Evolutionary conservation across 2,888 invertebrate genomes (phyloP).

Genomic region (Cyclophora punctaria): DNA sequence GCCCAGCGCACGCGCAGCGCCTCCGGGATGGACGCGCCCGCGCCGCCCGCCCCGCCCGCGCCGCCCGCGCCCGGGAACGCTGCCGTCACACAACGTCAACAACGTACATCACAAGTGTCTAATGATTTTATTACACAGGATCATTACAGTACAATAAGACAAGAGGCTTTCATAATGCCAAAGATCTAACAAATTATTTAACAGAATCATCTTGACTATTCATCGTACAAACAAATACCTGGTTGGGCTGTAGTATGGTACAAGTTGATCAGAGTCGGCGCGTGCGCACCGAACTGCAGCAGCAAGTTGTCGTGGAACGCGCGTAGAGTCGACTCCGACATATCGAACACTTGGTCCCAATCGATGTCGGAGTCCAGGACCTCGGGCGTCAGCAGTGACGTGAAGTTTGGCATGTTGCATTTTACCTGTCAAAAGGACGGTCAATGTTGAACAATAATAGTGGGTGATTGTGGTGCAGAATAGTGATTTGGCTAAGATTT

Average conservation of each 20-base stretch:
- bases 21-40: constrained; percentile 37
- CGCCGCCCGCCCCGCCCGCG: constrained; percentile 17
- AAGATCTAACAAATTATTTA: too few species aligned
- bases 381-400: constrained; percentile 57
- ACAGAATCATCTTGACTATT: too few species aligned
- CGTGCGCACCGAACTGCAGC: constrained; percentile 77
- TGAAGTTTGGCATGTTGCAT: constrained; percentile 61
- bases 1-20: constrained; percentile 48
- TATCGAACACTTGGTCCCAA: constrained; percentile 77
- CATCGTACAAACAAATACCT: too few species aligned
- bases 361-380: constrained; percentile 69
- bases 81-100: constrained; percentile 2
- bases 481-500: too few species aligned
- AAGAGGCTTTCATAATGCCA: too few species aligned
- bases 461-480: too few species aligned
- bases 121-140: too few species aligned
- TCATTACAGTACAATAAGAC: too few species aligned
- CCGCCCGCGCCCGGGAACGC: constrained; percentile 34
- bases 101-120: neutral
- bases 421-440: constrained; percentile 42
- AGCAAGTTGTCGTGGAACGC: constrained; percentile 77
- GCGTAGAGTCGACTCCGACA: constrained; percentile 61
- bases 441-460: too few species aligned
- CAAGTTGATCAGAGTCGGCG: constrained; percentile 70
- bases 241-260: constrained; percentile 54